phyloP scores from a whole-genome alignment of 2,888 invertebrate genomes.

The Hydriomena furcata region DNA sequence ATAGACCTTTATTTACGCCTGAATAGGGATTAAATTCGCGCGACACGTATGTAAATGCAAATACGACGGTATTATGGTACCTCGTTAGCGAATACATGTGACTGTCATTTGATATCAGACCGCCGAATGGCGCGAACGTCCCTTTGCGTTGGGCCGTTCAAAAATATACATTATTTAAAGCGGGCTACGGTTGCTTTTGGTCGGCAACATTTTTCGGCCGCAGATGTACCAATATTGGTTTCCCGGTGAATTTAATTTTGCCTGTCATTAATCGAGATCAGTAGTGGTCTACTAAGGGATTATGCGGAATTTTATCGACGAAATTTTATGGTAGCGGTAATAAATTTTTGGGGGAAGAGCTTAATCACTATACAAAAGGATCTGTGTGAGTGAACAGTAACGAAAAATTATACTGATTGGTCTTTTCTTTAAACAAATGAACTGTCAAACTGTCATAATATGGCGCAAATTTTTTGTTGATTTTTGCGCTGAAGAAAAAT shows the following conservation, averaged over 20 bases:
- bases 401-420: conserved; percentile 5
- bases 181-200: conserved; percentile 48
- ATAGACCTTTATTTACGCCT: conserved; percentile 35
- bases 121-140: conserved; percentile 50
- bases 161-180: conserved; percentile 49
- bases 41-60: conserved; percentile 44
- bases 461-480: too few relatives aligned
- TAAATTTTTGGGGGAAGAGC: conserved; percentile 33
- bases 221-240: conserved; percentile 69
- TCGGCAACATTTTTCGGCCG: conserved; percentile 42
- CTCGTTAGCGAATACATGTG: conserved; percentile 73
- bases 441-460: too few relatives aligned
- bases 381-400: conserved; percentile 13
- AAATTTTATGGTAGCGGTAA: conserved; percentile 50
- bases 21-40: conserved; percentile 50
- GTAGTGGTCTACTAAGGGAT: conserved; percentile 64
- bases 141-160: conserved; percentile 35
- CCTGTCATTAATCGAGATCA: conserved; percentile 74
- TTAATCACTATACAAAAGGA: conserved; percentile 27
- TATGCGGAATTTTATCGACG: conserved; percentile 69
- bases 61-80: conserved; percentile 58
- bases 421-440: too few relatives aligned
- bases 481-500: too few relatives aligned
- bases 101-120: conserved; percentile 72
- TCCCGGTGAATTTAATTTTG: conserved; percentile 73